phyloP scores from a whole-genome alignment of 2,797 vertebrate species.

The Gymnocypris eckloni region DNA sequence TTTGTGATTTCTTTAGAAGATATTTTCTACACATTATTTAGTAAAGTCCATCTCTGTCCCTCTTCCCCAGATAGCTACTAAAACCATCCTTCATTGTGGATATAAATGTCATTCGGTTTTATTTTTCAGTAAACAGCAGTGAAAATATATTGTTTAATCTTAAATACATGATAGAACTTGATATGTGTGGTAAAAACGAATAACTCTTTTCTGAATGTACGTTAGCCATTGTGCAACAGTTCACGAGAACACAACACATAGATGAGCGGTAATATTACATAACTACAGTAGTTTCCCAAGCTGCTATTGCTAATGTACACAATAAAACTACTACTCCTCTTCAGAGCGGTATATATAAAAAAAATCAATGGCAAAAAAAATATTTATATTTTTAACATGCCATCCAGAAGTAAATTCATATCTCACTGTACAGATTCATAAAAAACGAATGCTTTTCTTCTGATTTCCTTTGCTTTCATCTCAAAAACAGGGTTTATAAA shows the following conservation, averaged over 20 bases:
- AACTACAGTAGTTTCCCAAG: not conserved
- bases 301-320: slow-evolving; percentile 12
- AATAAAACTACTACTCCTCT: not conserved
- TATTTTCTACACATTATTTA: slow-evolving; percentile 11
- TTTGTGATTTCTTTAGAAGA: slow-evolving; percentile 9
- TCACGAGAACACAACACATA: not conserved
- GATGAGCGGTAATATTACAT: not conserved
- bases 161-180: not conserved
- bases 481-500: not conserved
- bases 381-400: not conserved
- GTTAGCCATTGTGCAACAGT: slow-evolving; percentile 36
- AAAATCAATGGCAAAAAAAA: not conserved
- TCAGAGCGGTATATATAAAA: not conserved
- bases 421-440: not conserved
- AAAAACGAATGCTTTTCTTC: not conserved
- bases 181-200: not conserved
- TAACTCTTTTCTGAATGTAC: slow-evolving; percentile 34
- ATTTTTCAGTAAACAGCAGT: slow-evolving; percentile 33
- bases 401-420: not conserved
- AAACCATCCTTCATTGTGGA: not conserved
- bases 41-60: not conserved
- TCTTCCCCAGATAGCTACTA: not conserved
- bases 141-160: slow-evolving; percentile 49
- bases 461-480: not conserved
- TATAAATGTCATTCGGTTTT: not conserved